A percentile compares a stretch with the other conserved stretches of the same genome.
These are phyloP conservation scores for Hipparchia sbordonii DNA, from an alignment of 2,888 invertebrate species.

Conservation along the genomic window DNA sequence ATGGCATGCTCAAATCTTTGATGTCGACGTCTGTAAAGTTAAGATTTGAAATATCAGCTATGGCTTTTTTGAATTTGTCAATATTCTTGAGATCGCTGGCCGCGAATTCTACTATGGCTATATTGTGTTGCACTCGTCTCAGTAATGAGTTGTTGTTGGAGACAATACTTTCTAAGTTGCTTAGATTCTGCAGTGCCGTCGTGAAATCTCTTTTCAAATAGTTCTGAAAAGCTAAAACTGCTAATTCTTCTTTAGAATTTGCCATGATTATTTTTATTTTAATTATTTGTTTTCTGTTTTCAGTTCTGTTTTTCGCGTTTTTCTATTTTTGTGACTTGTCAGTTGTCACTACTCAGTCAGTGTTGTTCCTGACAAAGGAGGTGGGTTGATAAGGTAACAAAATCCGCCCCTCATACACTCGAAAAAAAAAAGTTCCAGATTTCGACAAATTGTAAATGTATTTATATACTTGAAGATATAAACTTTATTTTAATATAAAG, in stretches of 20 bases:
- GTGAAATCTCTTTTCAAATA: conserved; percentile 85
- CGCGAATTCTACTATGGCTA: conserved; percentile 92
- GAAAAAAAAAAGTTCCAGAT: no score
- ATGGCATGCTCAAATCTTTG: conserved; percentile 64
- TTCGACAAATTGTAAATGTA: no score
- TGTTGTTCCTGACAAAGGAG: no score
- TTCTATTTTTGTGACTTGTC: no score
- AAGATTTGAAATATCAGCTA: conserved; percentile 84
- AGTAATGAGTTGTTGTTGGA: conserved; percentile 80
- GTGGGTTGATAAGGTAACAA: no score
- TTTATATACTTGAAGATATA: no score
- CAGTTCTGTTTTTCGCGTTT: no score
- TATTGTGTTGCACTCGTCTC: conserved; percentile 91
- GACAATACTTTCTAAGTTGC: conserved; percentile 83
- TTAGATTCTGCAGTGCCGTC: conserved; percentile 84
- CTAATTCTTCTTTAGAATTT: conserved; percentile 78
- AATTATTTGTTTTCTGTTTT: neutral
- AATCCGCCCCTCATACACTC: no score
- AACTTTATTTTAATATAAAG: no score
- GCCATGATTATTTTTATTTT: conserved; percentile 51
- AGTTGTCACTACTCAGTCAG: no score
- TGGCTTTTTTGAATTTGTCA: conserved; percentile 86
- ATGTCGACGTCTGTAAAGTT: conserved; percentile 70
- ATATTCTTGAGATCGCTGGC: conserved; percentile 88
- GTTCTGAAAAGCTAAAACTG: conserved; percentile 83